Evolutionary conservation across 2,888 invertebrate genomes (phyloP).

Genomic region (Apodemia duryi): DNA sequence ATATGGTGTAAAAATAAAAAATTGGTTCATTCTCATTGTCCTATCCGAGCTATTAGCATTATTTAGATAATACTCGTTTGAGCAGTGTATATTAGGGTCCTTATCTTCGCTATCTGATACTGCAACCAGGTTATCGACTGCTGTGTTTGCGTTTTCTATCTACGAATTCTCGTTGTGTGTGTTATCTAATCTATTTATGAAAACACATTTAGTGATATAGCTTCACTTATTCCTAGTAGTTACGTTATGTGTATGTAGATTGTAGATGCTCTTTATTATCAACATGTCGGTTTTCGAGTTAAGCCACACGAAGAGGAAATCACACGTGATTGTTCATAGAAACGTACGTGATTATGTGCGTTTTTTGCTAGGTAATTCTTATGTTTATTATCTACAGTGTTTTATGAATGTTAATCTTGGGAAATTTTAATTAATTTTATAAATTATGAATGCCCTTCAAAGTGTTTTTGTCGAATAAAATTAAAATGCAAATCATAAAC

Average conservation of each 20-base stretch:
- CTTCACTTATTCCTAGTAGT: constrained; percentile 51
- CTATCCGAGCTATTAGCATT: constrained; percentile 33
- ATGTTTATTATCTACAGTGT: background rate
- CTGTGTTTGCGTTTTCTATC: constrained; percentile 67
- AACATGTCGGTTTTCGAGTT: constrained; percentile 16
- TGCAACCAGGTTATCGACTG: constrained; percentile 72
- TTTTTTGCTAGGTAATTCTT: constrained; percentile 9
- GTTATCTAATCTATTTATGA: constrained; percentile 55
- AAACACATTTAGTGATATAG: constrained; percentile 52
- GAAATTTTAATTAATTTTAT: background rate
- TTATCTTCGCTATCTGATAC: constrained; percentile 46
- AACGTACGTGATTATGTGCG: constrained; percentile 15
- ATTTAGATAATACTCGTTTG: constrained; percentile 37
- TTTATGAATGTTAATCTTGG: constrained; percentile 1
- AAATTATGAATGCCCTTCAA: background rate
- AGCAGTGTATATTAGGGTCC: constrained; percentile 36
- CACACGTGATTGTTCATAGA: constrained; percentile 15
- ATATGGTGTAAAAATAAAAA: constrained; percentile 18
- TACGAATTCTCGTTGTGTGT: constrained; percentile 53
- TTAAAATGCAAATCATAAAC: background rate
- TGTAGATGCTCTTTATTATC: constrained; percentile 14
- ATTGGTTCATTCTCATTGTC: constrained; percentile 23
- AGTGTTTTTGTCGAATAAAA: background rate
- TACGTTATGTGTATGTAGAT: constrained; percentile 19
- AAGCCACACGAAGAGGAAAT: constrained; percentile 20